A percentile compares a stretch with the other conserved stretches of the same genome.
phyloP scores from a whole-genome alignment of 2,113 vertebrate genomes.

The Haplochromis vanheusdeni region DNA sequence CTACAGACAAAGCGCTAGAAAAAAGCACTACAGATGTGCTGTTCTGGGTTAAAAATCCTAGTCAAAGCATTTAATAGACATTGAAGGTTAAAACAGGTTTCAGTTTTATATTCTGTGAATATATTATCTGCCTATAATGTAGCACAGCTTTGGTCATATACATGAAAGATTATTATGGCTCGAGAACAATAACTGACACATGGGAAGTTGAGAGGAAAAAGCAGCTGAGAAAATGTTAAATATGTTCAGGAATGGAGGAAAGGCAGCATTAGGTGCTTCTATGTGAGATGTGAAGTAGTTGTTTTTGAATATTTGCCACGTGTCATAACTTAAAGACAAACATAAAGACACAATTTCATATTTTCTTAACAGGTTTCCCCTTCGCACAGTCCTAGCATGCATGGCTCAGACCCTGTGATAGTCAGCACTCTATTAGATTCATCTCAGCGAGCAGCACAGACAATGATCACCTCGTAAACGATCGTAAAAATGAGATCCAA shows the following conservation, averaged over 20 bases:
- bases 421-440: not conserved
- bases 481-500: not conserved
- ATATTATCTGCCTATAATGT: not conserved
- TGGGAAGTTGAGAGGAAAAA: not conserved
- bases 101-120: not conserved
- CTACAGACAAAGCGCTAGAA: not conserved
- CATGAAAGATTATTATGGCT: slow-evolving; percentile 3
- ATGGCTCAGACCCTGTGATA: not conserved
- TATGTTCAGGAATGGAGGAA: not conserved
- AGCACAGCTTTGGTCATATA: slow-evolving; percentile 1
- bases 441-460: not conserved
- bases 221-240: not conserved
- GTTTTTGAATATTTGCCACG: not conserved
- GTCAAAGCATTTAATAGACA: not conserved
- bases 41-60: not conserved
- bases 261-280: not conserved
- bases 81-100: not conserved
- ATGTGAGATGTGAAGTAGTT: not conserved
- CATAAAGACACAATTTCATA: not conserved
- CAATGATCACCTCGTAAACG: not conserved
- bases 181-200: not conserved
- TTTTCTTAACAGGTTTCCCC: not conserved
- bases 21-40: not conserved
- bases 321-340: not conserved
- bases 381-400: not conserved